Conservation (phyloP, 2,797 vertebrate species). For the Falco rusticolus region DNA sequence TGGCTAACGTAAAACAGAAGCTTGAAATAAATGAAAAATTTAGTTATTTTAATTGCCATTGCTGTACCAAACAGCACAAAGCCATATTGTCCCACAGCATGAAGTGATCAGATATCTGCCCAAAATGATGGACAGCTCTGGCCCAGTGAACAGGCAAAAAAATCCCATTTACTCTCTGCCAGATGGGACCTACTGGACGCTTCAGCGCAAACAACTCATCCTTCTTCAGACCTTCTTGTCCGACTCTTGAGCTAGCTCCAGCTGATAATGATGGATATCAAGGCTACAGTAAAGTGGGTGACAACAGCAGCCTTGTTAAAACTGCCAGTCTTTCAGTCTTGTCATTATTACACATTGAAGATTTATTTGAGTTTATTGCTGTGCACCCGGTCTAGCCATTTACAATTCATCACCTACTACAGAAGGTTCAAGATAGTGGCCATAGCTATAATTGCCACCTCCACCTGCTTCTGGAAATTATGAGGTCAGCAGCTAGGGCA, state of each 20-base stretch:
- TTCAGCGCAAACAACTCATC: conserved; percentile 88
- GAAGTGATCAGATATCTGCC: conserved; percentile 83
- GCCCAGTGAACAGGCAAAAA: conserved; percentile 80
- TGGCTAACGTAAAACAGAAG: conserved; percentile 34
- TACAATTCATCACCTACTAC: conserved; percentile 89
- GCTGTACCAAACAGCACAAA: conserved; percentile 74
- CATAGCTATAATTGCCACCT: conserved; percentile 86
- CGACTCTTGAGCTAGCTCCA: conserved; percentile 81
- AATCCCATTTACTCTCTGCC: conserved; percentile 87
- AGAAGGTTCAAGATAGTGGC: conserved; percentile 84
- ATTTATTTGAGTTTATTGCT: conserved; percentile 92
- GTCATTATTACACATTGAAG: conserved; percentile 91
- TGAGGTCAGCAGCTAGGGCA: conserved; percentile 83
- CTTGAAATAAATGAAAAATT: conserved; percentile 60
- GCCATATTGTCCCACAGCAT: conserved; percentile 84
- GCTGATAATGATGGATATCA: conserved; percentile 91
- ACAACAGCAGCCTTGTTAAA: conserved; percentile 91
- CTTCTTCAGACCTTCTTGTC: conserved; percentile 89
- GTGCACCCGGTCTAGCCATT: conserved; percentile 85
- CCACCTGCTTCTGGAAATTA: conserved; percentile 88
- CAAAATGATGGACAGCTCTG: conserved; percentile 85
- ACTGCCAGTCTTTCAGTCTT: conserved; percentile 88
- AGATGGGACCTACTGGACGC: conserved; percentile 91
- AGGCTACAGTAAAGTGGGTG: conserved; percentile 86
- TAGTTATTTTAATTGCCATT: conserved; percentile 70